Percentiles rank a stretch among this genome's conserved stretches.
Conservation (phyloP, 2,113 vertebrate species). For the Oostethus manadensis region DNA sequence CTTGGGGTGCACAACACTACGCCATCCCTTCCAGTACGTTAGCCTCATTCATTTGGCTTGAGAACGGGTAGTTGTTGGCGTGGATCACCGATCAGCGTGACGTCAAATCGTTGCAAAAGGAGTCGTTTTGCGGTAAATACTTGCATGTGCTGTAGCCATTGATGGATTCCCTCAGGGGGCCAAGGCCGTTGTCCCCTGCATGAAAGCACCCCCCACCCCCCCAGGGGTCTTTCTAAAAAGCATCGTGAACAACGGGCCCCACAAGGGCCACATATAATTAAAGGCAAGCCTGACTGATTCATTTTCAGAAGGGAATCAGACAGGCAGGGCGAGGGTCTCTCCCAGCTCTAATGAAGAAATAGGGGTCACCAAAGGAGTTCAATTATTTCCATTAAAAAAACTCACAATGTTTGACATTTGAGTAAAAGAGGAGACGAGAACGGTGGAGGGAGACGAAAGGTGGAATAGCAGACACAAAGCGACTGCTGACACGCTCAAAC, state of each 20-base stretch:
- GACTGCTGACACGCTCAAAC: slow-evolving; percentile 18
- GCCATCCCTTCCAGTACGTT: no score
- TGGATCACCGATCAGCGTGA: not conserved
- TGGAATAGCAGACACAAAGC: not conserved
- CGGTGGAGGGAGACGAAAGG: slow-evolving; percentile 59
- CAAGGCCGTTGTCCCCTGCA: slow-evolving; percentile 11
- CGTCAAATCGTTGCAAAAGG: no score
- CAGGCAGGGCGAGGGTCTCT: slow-evolving; percentile 17
- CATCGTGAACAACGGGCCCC: slow-evolving; percentile 29
- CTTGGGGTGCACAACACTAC: not conserved
- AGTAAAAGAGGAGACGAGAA: slow-evolving; percentile 29
- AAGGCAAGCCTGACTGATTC: slow-evolving; percentile 39
- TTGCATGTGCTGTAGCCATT: slow-evolving; percentile 7
- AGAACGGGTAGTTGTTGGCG: not conserved
- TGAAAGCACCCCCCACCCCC: slow-evolving; percentile 4
- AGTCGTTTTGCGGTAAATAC: not conserved
- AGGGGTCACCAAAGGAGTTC: slow-evolving; percentile 38
- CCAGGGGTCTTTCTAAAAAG: slow-evolving; percentile 23
- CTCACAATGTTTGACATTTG: slow-evolving; percentile 66
- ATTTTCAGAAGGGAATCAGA: slow-evolving; percentile 39
- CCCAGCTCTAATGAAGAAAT: slow-evolving; percentile 46
- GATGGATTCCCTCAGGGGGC: slow-evolving; percentile 14
- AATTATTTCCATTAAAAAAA: slow-evolving; percentile 72
- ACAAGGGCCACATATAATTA: slow-evolving; percentile 53
- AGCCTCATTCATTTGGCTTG: no score